phyloP scores from a whole-genome alignment of 1,140 invertebrate genomes.

The Tetraneura akinire region DNA sequence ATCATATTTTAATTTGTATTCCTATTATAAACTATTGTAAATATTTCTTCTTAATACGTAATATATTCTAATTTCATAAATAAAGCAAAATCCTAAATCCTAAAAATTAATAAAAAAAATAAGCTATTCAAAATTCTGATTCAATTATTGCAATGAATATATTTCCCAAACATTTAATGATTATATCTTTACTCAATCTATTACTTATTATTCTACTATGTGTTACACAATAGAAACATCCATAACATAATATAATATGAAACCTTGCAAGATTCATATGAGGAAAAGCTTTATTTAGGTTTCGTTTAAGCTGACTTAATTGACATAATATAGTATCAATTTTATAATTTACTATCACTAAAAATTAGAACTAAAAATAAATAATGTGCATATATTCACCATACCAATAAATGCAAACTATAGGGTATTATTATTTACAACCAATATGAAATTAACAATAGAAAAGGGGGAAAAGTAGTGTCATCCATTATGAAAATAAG shows the following conservation, averaged over 20 bases:
- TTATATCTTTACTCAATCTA: constrained; percentile 21
- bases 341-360: not conserved
- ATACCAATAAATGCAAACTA: constrained; percentile 38
- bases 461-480: constrained; percentile 44
- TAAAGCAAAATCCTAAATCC: too few species aligned
- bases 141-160: too few species aligned
- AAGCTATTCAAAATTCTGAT: too few species aligned
- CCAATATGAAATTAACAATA: constrained; percentile 38
- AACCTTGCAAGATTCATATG: constrained; percentile 27
- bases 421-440: constrained; percentile 43
- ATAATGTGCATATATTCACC: constrained; percentile 3
- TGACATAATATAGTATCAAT: not conserved
- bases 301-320: constrained; percentile 48
- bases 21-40: too few species aligned
- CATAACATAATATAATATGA: constrained; percentile 23
- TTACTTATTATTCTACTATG: not conserved
- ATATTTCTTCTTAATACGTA: too few species aligned
- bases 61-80: too few species aligned
- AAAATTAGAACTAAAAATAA: constrained; percentile 7
- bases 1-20: too few species aligned
- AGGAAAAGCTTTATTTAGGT: constrained; percentile 35
- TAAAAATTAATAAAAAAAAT: too few species aligned
- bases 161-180: not conserved
- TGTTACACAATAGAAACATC: constrained; percentile 29
- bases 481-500: constrained; percentile 50